Conservation (phyloP, 2,888 invertebrate genomes). For the Himalopsyche tibetana region DNA sequence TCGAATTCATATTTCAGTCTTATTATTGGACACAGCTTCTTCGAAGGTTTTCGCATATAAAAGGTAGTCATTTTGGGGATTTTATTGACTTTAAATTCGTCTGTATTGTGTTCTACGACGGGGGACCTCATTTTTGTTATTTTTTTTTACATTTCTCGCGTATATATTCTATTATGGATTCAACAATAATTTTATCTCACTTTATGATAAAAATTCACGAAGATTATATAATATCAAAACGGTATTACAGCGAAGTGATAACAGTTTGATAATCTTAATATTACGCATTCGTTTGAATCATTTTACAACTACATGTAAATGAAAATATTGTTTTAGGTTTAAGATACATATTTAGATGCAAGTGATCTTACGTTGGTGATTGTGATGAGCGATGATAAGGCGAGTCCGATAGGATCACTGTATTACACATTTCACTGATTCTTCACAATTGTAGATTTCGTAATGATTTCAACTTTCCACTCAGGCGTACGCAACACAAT, state of each 20-base stretch:
- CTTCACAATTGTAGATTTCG: constrained; percentile 19
- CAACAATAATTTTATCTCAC: no score
- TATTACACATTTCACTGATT: constrained; percentile 26
- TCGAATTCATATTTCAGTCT: no score
- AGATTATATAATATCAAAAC: no score
- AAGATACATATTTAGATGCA: background rate
- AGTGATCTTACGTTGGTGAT: background rate
- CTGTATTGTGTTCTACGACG: background rate
- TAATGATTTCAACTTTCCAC: constrained; percentile 21
- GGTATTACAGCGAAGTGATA: no score
- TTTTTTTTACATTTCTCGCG: background rate
- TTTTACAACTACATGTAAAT: no score
- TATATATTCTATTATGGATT: background rate
- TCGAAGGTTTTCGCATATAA: no score
- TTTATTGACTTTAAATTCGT: background rate
- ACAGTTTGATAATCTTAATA: no score
- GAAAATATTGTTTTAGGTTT: no score
- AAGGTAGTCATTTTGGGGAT: background rate
- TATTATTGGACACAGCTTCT: no score
- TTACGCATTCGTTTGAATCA: no score
- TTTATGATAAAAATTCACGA: no score
- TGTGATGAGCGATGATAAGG: background rate
- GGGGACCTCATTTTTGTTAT: background rate
- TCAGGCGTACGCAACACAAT: background rate
- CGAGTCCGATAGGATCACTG: background rate